Evolutionary conservation across 2,113 vertebrate species (phyloP), one percentile per base, ranked within the genome.

Genomic region (Ascaphus truei): DNA sequence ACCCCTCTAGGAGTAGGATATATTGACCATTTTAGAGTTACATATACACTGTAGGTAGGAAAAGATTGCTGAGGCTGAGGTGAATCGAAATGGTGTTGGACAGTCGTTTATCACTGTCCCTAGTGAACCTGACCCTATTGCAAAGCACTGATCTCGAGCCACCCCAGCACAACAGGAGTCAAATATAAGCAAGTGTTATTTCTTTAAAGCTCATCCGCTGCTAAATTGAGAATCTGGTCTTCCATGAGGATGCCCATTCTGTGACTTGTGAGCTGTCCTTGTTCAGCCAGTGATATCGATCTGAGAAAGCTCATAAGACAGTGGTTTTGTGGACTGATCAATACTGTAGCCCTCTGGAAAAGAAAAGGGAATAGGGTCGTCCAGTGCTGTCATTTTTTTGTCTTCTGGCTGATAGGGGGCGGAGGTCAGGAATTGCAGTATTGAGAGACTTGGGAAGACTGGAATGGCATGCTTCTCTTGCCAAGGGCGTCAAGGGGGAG

Each of bases 221-320:
- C 55, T 68, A 68, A 68, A 68, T 68, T 68, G 66, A 68, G 66
- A 59, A 68, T 20, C 39, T 26, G 23, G 9, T 59, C 55, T 68
- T 68, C 66, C 66, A 31, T 68, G 66, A 36, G 55, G 27, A 31
- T 34, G 31, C 43, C 55, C 55, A 18, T 59, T 5, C 4, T 58
- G 53, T 33, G 39, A 34, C 55, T 13, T 20, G 55, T 29, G 31
- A 25, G 20, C 29, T 26, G 8, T 33, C 20, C 39, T 58, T n/a
- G 36, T 27, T 66, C 52, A n/a, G 39, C 34, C 53, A 18, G 33
- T 52, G 23, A 29, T 47, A 68, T 68, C 30, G 66, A 68, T 68
- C 29, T 22, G 22, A 37, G 20, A 59, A 59, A 68, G 41, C 66
- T 68, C 55, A 50, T 60, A 68, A 59, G 31, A 37, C 52, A 57